Base-by-base conservation (phyloP, 2,888 invertebrate species). In the Atherix ibis region DNA sequence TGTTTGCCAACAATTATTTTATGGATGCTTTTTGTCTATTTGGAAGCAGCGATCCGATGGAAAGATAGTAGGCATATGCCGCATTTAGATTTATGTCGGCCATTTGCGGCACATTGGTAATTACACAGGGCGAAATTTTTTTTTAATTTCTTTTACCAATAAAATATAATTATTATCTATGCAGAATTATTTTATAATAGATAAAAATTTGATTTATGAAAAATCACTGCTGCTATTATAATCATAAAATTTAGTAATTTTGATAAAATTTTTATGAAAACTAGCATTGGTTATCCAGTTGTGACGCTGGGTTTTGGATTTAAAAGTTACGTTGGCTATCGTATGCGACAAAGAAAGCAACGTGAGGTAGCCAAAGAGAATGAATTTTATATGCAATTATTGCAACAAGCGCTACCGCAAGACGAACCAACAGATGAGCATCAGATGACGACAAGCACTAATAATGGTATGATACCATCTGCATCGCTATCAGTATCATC, bases 271-370 rank as follows among this genome's bases (percentile, higher is more conserved):
- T 22, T 8, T 22, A 6, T 22, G 6, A 8, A 6, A 22, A 22
- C 10, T 61, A 82, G 82, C 62, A 80, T 85, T 62, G 84, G 87
- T 44, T 95, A 89, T 71, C 94, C 94, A 38, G 85, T 87, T 46
- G 88, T 94, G 34, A 88, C 94, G 48, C 71, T 95, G 56, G 94
- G 95, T 47, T 91, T 92, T 66, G 88, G 89, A 51, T 85, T 92
- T 53, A 94, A 92, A 71, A 82, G 85, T 56, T 87, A 87, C 56
- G 75, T 92, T 43, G 83, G 85, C 46, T 85, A 82, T 62, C 74
- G 87, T 64, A 78, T 92, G 71, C 72, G 89, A 55, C 73, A 85
- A 72, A 73, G 89, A 45, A 80, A 83, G 56, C 92, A 94, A 65
- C 76, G 81, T 52, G 88, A 88, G 58, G 91, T 97, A 48, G 81